Base-by-base conservation (phyloP, 1,140 invertebrate species). In the Papilio glaucus region DNA sequence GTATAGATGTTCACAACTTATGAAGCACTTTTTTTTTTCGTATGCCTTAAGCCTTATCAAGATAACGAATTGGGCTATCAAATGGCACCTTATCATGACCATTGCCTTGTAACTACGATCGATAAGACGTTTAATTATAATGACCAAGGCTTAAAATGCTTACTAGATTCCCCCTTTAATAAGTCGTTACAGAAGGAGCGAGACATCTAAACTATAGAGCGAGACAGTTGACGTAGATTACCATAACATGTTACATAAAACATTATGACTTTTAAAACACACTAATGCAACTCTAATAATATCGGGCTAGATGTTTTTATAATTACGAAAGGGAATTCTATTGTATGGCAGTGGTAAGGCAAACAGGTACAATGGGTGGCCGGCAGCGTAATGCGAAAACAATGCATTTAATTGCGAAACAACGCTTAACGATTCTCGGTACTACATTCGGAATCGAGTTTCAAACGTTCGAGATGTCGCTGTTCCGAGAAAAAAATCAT, bases 301-400 rank as follows among this genome's bases (percentile, higher is more conserved):
- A 41, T 67, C 10, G 21, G 24, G 15, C 24, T 69, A 8, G 24
- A 69, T 69, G 67, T 69, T 69, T 69, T 69, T 49, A 69, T 49
- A 69, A 69, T 69, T 49, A 49, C 42, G 24, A 69, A 29, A 69
- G 18, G 41, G 53, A 33, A 49, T 69, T 33, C 67, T 69, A 69
- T 69, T 69, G 67, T 69, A 29, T 24, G 26, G 41, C 67, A 53
- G 13, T 12, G 5, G 24, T 5, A 41, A 18, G 61, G 33, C 39
- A 72, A 53, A 49, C 41, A 37, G 7, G 26, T 68, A 69, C 72
- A 69, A 73, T 73, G 72, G 72, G 72, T 68, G 72, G 72, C 67
- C 72, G 42, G 24, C n/a, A 15, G 7, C 21, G 18, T 24, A 68
- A 68, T 69, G 13, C 67, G 67, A 69, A 69, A 26, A 42, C 67